Evolutionary conservation across 2,113 vertebrate species (phyloP).

Genomic region (Salvator merianae): DNA sequence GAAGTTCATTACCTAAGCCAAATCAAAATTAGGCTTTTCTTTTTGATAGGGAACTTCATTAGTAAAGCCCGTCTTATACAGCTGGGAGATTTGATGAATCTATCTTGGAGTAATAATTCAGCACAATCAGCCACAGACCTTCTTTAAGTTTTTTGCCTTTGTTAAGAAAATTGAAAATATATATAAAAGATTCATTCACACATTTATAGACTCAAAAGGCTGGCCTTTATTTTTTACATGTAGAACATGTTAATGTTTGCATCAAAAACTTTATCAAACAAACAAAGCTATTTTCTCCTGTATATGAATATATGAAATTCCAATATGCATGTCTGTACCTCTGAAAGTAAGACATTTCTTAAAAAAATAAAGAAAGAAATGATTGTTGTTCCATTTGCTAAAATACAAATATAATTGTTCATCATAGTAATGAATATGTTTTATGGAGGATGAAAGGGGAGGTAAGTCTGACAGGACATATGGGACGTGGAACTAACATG

Average conservation of each 20-base stretch:
- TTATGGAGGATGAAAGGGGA: neutral
- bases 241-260: conserved; percentile 40
- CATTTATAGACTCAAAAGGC: conserved; percentile 52
- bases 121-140: conserved; percentile 92
- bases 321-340: conserved; percentile 28
- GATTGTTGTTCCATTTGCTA: neutral
- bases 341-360: conserved; percentile 53
- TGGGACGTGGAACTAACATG: neutral
- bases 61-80: conserved; percentile 98
- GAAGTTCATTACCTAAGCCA: conserved; percentile 99
- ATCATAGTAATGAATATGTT: neutral
- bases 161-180: conserved; percentile 77
- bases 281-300: conserved; percentile 59
- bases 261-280: conserved; percentile 50
- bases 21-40: conserved; percentile 99
- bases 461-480: neutral
- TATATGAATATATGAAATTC: conserved; percentile 37
- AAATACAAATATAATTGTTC: neutral
- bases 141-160: conserved; percentile 86
- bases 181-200: conserved; percentile 38
- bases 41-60: conserved; percentile 99
- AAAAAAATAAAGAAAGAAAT: conserved; percentile 32
- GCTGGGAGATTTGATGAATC: conserved; percentile 97
- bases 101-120: conserved; percentile 96
- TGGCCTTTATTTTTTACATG: conserved; percentile 58